Base-by-base conservation (phyloP, 1,140 invertebrate genomes). In the Drosophila nikananu region DNA sequence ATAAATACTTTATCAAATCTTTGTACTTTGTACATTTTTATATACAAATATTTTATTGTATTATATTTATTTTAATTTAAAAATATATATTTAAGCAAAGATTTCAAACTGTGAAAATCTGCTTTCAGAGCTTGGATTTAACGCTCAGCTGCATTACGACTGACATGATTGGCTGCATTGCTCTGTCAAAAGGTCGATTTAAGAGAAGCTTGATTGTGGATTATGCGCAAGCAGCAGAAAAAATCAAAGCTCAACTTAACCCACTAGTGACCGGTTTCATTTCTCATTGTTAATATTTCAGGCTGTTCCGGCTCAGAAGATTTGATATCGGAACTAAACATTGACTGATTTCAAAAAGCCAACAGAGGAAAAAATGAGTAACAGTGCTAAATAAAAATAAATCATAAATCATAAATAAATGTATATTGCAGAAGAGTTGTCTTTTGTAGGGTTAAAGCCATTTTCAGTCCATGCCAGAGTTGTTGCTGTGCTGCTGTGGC, bases 401-500 rank as follows among this genome's bases (percentile, higher is more conserved):
- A 48, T 8, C 5, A 19, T 44, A 15, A 15, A 27, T 27, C 27
- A 49, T 30, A 5, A 27, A 30, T 30, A 30, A 30, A 2, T 8
- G 7, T 6, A 30, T 30, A 30, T 30, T 30, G 27, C 27, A 8
- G 27, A 30, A 30, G 27, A 30, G 7, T 27, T 27, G 25, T 30
- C 27, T 30, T 30, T 12, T 25, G 12, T 39, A 7, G 61, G 39
- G 67, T 55, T 71, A 72, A 73, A 30, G n/a, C 32, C 71, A 41
- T 57, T 79, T 72, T 32, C 54, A 49, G 35, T 37, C 49, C 27
- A 58, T 42, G 55, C 55, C 61, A 39, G n/a, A 23, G 54, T 19
- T 54, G 49, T 48, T 59, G 77, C 35, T 62, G 67, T 39, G 52
- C 39, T 52, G 57, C 57, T 78, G 78, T 87, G 84, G 84, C 84